Evolutionary conservation across 1,140 invertebrate species (phyloP), one percentile per base, ranked within the genome.

Genomic region (Ectropis grisescens): DNA sequence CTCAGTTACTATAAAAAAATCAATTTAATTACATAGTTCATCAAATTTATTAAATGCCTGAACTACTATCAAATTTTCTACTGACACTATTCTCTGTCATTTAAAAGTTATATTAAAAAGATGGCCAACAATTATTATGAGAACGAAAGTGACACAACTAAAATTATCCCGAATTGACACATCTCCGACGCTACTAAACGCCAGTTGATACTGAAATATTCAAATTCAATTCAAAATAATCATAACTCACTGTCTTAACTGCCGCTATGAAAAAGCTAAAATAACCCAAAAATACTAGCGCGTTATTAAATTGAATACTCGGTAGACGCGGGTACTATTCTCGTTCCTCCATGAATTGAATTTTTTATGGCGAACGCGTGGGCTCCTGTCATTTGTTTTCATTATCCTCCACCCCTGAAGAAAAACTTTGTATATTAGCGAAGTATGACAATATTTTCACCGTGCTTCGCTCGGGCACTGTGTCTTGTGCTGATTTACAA

Each of bases 331-430:
- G 32, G 25, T 32, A 43, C 53, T 62, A 59, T 66, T 68, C 47
- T 43, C 34, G 47, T 47, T 13, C 51, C 35, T 23, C 43, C 46
- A 60, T 69, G 53, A 69, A 71, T 69, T 65, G 44, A 59, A 58
- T 69, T 65, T 69, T 72, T 71, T 70, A 76, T 60, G 58, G 36
- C 50, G 31, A 49, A 41, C 60, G 58, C 49, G 57, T 62, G 57
- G 45, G 43, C 26, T 37, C 26, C 29, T 62, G 69, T 69, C 71
- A 67, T 76, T 71, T 69, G 67, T 76, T 72, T 76, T 69, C 66
- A 76, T 76, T 72, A 76, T 38, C 28, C 22, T 34, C 37, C 38
- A 44, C 51, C 61, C 66, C 58, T 51, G 38, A 41, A 44, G 42
- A 57, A 56, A 59, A 53, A 29, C 27, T 28, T 43, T 24, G 36